phyloP scores from a whole-genome alignment of 2,113 vertebrate species.

The Melanerpes aurifrons region DNA sequence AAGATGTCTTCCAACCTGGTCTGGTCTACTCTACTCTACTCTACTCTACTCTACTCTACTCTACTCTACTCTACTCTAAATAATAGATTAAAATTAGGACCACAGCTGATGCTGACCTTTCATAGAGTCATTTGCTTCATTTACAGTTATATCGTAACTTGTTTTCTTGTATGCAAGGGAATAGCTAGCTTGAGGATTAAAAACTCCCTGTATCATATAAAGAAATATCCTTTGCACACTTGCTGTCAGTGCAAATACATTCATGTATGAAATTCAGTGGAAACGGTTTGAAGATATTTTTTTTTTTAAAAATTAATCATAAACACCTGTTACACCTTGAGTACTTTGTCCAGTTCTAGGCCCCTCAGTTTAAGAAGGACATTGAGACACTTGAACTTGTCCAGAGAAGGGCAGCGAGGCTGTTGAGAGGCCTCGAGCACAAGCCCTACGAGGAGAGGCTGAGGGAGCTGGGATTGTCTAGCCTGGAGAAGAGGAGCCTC shows the following conservation, averaged over 20 bases:
- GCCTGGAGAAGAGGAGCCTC: too few species aligned
- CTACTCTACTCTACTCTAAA: background rate
- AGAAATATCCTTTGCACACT: background rate
- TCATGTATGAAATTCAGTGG: background rate
- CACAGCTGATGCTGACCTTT: background rate
- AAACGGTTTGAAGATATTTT: background rate
- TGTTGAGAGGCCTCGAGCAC: too few species aligned
- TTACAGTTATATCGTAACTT: background rate
- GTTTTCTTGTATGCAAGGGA: background rate
- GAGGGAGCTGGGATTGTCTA: too few species aligned
- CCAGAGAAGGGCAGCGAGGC: too few species aligned
- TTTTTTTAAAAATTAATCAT: background rate
- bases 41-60: too few species aligned
- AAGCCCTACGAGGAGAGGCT: too few species aligned
- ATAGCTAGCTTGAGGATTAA: background rate
- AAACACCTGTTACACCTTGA: background rate
- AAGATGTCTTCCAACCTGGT: too few species aligned
- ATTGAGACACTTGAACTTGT: too few species aligned
- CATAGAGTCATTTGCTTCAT: background rate
- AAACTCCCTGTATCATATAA: background rate
- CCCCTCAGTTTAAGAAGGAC: too few species aligned
- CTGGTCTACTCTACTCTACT: too few species aligned
- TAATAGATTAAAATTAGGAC: background rate
- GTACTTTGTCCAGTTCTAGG: too few species aligned
- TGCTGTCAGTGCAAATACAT: background rate